Percentiles rank a stretch among this genome's conserved stretches.
These are phyloP conservation scores for Meteorus sp. DNA, from an alignment of 1,140 invertebrate genomes.

Conservation along the genomic window DNA sequence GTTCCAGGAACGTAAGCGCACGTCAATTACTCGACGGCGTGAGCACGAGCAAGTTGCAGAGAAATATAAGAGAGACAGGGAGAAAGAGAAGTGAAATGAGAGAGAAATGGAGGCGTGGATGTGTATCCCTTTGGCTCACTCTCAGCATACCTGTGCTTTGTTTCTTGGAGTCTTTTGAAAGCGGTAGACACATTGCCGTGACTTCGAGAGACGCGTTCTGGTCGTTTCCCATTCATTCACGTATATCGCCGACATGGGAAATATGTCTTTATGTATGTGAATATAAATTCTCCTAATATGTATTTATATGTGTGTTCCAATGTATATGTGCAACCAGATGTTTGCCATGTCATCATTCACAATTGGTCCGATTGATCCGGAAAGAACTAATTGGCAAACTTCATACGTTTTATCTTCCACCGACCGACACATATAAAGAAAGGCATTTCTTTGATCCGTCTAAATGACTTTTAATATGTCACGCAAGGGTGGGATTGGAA, in stretches of 20 bases:
- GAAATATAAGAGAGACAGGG: too few relatives aligned
- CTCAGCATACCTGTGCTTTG: too few relatives aligned
- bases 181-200: too few relatives aligned
- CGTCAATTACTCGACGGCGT: background rate
- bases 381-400: constrained; percentile 21
- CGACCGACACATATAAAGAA: too few relatives aligned
- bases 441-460: background rate
- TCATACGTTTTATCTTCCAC: constrained; percentile 14
- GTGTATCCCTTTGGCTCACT: too few relatives aligned
- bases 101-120: constrained; percentile 4
- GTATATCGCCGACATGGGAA: too few relatives aligned
- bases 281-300: too few relatives aligned
- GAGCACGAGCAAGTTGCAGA: too few relatives aligned
- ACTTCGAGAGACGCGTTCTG: too few relatives aligned
- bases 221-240: too few relatives aligned
- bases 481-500: background rate
- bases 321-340: background rate
- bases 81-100: background rate
- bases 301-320: too few relatives aligned
- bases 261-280: too few relatives aligned
- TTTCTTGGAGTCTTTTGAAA: constrained; percentile 5
- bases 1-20: background rate
- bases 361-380: constrained; percentile 16
- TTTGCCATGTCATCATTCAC: constrained; percentile 16
- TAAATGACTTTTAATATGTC: background rate